A percentile compares a stretch with the other conserved stretches of the same genome.
phyloP scores from a whole-genome alignment of 2,113 vertebrate genomes.

The Eublepharis macularius region DNA sequence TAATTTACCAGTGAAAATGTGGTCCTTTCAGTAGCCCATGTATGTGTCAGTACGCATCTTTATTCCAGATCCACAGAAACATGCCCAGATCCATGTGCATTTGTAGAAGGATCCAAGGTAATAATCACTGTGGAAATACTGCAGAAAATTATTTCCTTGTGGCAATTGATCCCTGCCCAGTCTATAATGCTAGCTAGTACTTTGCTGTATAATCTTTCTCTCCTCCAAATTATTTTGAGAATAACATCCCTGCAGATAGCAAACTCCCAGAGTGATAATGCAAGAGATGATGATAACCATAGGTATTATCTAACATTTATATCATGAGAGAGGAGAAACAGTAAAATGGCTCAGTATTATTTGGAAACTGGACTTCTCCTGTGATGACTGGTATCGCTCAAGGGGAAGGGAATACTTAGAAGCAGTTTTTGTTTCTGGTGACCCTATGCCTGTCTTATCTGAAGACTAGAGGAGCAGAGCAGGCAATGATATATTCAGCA shows the following conservation, averaged over 20 bases:
- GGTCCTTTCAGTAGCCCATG: neutral
- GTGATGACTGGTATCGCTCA: neutral
- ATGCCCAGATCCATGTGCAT: neutral
- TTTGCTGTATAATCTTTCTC: neutral
- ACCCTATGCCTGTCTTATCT: no score
- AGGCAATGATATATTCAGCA: neutral
- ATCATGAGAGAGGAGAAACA: neutral
- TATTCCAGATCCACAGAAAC: neutral
- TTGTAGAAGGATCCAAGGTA: neutral
- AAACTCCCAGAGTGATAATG: neutral
- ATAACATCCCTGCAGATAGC: neutral
- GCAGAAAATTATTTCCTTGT: neutral
- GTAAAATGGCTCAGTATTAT: neutral
- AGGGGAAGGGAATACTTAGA: neutral
- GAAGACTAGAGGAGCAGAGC: neutral
- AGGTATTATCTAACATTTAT: neutral
- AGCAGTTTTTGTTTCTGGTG: neutral
- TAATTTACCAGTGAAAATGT: neutral
- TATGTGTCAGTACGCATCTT: neutral
- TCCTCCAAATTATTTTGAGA: neutral
- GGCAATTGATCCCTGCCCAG: neutral
- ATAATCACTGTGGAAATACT: neutral
- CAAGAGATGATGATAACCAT: neutral
- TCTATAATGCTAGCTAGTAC: neutral
- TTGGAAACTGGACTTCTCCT: neutral